Base-by-base conservation (phyloP, 2,797 vertebrate species). In the Champsocephalus gunnari region DNA sequence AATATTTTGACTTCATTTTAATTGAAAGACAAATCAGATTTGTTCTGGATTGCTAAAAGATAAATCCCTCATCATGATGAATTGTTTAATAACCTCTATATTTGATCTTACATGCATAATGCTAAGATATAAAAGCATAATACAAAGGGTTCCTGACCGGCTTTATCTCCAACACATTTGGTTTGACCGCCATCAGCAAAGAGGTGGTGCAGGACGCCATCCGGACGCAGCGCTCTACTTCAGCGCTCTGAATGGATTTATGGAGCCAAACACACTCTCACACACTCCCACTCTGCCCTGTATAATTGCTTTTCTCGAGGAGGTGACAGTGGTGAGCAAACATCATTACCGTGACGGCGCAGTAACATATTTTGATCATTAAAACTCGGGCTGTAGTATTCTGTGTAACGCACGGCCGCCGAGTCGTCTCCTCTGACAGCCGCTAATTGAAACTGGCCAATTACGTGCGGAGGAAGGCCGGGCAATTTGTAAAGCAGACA, bases 361-460 rank as follows among this genome's bases (percentile, higher is more conserved):
- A 44, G 69, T 62, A 79, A 83, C 86, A 82, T 82, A 85, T 86
- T 89, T 89, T 83, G 86, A 90, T 91, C 83, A 88, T 90, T 91
- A 89, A 92, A 88, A 65, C 55, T 68, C 64, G 64, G 2, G 80
- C 80, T 73, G 76, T 67, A 79, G 83, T 82, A 71, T 83, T 84
- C 70, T 63, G 59, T 77, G 79, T 78, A 80, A 71, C 65, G 71
- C 72, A 80, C 38, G 51, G 81, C 73, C 62, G 19, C 48, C 1
- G 73, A 66, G 71, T 80, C 55, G 66, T 84, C 80, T 74, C 76
- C 77, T 85, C 81, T 89, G 92, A 90, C 88, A 85, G 79, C 34
- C 17, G 64, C 91, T 93, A 92, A 94, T 92, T 92, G 89, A 92
- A 94, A 92, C 87, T 72, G 85, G 73, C 89, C 88, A 91, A 93